These are phyloP conservation scores for Archips crataeganus DNA, from an alignment of 2,888 invertebrate species.

Conservation along the genomic window DNA sequence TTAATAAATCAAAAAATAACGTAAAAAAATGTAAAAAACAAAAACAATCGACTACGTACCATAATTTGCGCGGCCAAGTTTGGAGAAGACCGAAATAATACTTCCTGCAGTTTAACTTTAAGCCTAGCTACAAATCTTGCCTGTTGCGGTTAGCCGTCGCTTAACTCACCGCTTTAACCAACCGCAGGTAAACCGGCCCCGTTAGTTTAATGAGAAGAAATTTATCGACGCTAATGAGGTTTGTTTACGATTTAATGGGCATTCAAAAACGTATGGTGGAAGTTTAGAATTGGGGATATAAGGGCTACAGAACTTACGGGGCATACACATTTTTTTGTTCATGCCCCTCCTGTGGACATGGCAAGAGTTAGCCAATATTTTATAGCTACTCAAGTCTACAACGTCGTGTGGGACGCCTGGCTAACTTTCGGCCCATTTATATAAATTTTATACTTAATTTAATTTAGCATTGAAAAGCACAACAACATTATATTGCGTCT, in stretches of 20 bases:
- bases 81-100: background rate
- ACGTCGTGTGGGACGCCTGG: too few species aligned
- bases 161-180: constrained; percentile 19
- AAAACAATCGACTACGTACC: too few species aligned
- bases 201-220: constrained; percentile 26
- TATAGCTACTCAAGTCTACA: too few species aligned
- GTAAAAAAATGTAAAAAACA: too few species aligned
- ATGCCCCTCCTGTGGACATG: too few species aligned
- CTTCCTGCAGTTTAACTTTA: constrained; percentile 13
- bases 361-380: too few species aligned
- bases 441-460: too few species aligned
- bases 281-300: background rate
- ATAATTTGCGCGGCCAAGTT: background rate
- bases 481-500: too few species aligned
- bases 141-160: constrained; percentile 19
- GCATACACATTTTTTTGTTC: too few species aligned
- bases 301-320: background rate
- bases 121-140: constrained; percentile 13
- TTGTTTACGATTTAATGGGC: constrained; percentile 5
- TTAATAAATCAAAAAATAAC: too few species aligned
- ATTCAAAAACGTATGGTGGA: background rate
- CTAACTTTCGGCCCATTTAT: too few species aligned
- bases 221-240: constrained; percentile 18
- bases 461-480: too few species aligned
- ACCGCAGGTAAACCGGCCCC: constrained; percentile 17